Evolutionary conservation across 2,797 vertebrate genomes (phyloP), one percentile per base, ranked within the genome.

Genomic region (Ptychobarbus kaznakovi): DNA sequence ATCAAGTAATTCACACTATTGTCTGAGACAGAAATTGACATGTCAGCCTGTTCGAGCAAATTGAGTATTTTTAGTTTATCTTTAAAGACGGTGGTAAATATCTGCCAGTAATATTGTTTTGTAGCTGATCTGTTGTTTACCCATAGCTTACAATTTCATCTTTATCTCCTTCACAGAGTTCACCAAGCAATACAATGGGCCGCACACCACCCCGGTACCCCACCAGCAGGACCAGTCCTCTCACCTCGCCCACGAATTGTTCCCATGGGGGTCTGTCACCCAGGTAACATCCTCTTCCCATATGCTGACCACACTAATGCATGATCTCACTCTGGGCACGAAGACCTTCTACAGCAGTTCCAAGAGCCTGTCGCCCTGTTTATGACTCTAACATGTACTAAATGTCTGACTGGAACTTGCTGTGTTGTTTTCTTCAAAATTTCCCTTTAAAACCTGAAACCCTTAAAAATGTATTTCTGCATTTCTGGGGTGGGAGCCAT

Each of bases 221-320:
- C 88, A 95, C 97, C 92, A 99, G 96, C 93, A 96, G 97, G 90
- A 97, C 97, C 87, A 99, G 98, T 90, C 98, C 97, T 56, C 95
- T 99, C 86, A 99, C 98, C 79, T 99, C 98, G 46, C 98, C 98
- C 2, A 99, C 98, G 80, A 99, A 99, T 94, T 99, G 97, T 87
- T 99, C 97, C 89, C 98, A 99, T 4, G 97, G 97, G 40, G 98
- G 98, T 76, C 94, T 99, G 53, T 99, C 98, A 87, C 98, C 98
- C 83, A 99, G 98, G 98, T 99, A 97, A 20, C 84, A 40, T 40
- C 11, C 18, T 0, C 4, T 2, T 1, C 25, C 18, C 22, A 35
- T 15, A 61, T 70, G 40, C 42, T 44, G 11, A 49, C 66, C n/a
- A 35, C 35, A 73, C 25, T 74, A 74, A 83, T 81, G 88, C 86